Evolutionary conservation across 1,140 invertebrate species (phyloP), one percentile per base, ranked within the genome.

Genomic region (Schmidtea mediterranea): DNA sequence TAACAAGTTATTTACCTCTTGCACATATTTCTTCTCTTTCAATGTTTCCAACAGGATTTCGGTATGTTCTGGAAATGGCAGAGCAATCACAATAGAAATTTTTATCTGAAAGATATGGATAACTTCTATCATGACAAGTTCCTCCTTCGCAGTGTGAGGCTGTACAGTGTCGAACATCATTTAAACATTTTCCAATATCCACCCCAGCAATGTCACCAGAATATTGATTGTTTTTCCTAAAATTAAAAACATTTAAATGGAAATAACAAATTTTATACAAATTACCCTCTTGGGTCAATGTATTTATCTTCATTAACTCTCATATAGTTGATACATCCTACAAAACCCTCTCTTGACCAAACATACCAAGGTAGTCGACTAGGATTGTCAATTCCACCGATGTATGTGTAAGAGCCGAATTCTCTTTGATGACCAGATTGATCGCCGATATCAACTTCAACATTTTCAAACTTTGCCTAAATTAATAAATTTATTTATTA

Each of bases 331-430:
- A 62, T 26, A 46, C 61, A 62, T 1, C 61, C 61, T 12, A 51
- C 53, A 48, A 57, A 62, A 19, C 56, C 55, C 24, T 55, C 52
- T 9, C 56, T 46, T 2, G 57, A 50, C 55, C 56, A 61, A 0
- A 59, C 38, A 10, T 56, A 38, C 61, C 59, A 61, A 2, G 61
- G 59, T 12, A 58, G 41, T 13, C 45, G 43, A 1, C 18, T 19
- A 13, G 37, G 41, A 24, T 54, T 47, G 24, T 55, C 50, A 16
- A 51, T 49, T 8, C 38, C 48, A 1, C 53, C 47, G n/a, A 38
- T n/a, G 22, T 38, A 49, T 13, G 26, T 38, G 36, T 13, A 38
- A 12, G 47, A 19, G 10, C 23, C n/a, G 18, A 45, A 45, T 2
- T 2, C 19, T 21, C 26, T 32, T 32, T 32, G 26, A 32, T 32